A percentile compares a stretch with the other conserved stretches of the same genome.
phyloP scores from a whole-genome alignment of 2,797 vertebrate genomes.

The Smutsia temminckii region DNA sequence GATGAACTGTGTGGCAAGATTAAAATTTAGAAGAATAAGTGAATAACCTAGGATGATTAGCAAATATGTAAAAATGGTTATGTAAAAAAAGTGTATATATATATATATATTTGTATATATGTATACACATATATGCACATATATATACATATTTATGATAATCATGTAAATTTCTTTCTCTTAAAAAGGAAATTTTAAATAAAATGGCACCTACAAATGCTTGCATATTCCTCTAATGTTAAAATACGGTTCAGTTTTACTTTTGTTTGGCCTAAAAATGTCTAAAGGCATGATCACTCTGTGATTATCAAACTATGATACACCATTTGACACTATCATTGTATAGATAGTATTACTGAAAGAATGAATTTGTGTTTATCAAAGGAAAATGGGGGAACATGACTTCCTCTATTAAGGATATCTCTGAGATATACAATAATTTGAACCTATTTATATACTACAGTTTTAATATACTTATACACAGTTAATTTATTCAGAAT shows the following conservation, averaged over 20 bases:
- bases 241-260: background rate
- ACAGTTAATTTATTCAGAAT: background rate
- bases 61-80: background rate
- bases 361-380: background rate
- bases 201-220: background rate
- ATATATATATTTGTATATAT: background rate
- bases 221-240: background rate
- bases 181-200: background rate
- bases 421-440: background rate
- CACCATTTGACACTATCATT: background rate
- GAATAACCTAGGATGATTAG: background rate
- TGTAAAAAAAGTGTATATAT: background rate
- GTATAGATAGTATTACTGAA: background rate
- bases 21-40: background rate
- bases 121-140: background rate
- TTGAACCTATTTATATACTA: background rate
- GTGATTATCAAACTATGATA: background rate
- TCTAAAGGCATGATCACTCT: background rate
- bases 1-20: background rate
- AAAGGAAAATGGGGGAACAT: rapidly evolving
- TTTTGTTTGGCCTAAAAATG: background rate
- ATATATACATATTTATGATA: background rate
- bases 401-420: background rate
- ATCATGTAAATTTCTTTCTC: background rate
- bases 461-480: background rate